Base-by-base conservation (phyloP, 2,888 invertebrate species). In the Epistrophe eligans region DNA sequence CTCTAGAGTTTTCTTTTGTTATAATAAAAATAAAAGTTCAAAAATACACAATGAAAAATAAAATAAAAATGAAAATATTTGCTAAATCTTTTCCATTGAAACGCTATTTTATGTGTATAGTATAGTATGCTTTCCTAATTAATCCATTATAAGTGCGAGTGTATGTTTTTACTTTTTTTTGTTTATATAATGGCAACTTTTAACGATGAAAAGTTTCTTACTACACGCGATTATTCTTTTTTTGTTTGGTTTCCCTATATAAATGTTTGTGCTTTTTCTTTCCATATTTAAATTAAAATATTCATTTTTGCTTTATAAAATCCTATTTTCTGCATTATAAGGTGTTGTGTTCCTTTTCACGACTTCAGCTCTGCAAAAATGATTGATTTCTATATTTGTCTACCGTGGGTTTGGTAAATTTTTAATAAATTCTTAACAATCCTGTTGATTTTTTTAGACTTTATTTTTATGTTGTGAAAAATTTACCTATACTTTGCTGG, bases 351-450 rank as follows among this genome's bases (percentile, higher is more conserved):
- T 50, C 24, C 32, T 77, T 35, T 24, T 66, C 17, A n/a, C 19
- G 79, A 81, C 70, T 57, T 77, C 72, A 67, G 77, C 73, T 77
- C 62, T 77, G 77, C 55, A 77, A 58, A 74, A 74, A 81, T 73
- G 55, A 74, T 74, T 60, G 35, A 58, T 70, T 81, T 55, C 64
- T 76, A 72, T 74, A 72, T 52, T 38, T 71, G 43, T 73, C 32
- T 71, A 60, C 28, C 52, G 79, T 84, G 85, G 79, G 62, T 84
- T 77, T 77, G 74, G 85, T 82, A 72, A 76, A 58, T 62, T 82
- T 82, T 74, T 74, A n/a, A 70, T 82, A 82, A 81, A 85, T 85
- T 85, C 85, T 81, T 64, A 73, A 67, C 70, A 79, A 40, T 62
- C 64, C 64, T 45, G 64, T 28, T 60, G 24, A 58, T 38, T 32